phyloP scores from a whole-genome alignment of 2,888 invertebrate species.

The Volucella inflata region DNA sequence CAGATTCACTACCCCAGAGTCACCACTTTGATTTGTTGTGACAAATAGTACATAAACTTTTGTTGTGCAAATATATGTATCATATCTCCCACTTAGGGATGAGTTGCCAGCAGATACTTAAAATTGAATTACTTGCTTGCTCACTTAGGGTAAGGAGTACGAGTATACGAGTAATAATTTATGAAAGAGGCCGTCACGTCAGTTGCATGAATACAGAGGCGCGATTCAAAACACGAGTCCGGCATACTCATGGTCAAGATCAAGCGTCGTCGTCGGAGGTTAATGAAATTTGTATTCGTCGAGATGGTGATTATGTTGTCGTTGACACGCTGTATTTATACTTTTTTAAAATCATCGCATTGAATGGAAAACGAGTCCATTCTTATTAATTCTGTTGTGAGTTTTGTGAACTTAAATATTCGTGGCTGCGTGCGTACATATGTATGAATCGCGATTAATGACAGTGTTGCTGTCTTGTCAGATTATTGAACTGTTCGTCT shows the following conservation, averaged over 20 bases:
- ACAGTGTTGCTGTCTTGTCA: too few species aligned
- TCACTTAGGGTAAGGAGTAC: constrained; percentile 35
- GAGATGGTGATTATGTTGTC: background rate
- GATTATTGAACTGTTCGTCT: too few species aligned
- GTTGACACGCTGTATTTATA: constrained; percentile 8
- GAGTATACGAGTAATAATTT: too few species aligned
- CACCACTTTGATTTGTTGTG: constrained; percentile 68
- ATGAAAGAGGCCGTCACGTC: constrained; percentile 45
- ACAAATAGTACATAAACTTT: constrained; percentile 52
- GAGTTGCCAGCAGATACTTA: constrained; percentile 14
- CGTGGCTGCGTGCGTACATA: background rate
- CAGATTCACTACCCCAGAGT: constrained; percentile 1
- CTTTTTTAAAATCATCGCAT: background rate
- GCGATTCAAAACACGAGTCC: constrained; percentile 36
- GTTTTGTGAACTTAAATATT: background rate
- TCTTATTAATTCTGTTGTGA: constrained; percentile 22
- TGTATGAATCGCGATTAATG: background rate
- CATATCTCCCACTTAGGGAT: constrained; percentile 43
- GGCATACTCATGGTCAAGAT: constrained; percentile 68
- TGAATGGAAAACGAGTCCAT: constrained; percentile 51
- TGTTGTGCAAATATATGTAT: constrained; percentile 7
- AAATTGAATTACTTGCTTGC: constrained; percentile 56
- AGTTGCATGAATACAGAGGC: constrained; percentile 7
- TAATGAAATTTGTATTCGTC: constrained; percentile 66
- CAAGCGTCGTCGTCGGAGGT: constrained; percentile 53